phyloP scores from a whole-genome alignment of 1,140 invertebrate species.

The Danaus melanippus region DNA sequence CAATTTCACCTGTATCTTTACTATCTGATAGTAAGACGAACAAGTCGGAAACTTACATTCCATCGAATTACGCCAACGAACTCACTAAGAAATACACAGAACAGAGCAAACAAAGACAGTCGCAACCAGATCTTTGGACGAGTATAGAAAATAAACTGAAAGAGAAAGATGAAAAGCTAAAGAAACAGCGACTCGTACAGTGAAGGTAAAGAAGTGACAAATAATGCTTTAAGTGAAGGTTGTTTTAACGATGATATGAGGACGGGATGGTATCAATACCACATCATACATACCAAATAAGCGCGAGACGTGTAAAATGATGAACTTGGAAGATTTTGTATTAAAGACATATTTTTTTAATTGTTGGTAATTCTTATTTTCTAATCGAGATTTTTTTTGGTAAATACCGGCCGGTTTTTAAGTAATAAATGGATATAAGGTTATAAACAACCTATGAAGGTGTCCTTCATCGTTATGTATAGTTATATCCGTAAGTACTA shows the following conservation, averaged over 20 bases:
- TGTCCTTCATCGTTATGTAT: too few species aligned
- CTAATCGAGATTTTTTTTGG: too few species aligned
- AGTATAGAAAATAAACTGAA: slow-evolving; percentile 28
- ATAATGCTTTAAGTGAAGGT: not conserved
- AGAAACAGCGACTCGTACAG: slow-evolving; percentile 1
- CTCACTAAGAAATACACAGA: slow-evolving; percentile 32
- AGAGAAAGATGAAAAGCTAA: slow-evolving; percentile 25
- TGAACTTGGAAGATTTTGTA: slow-evolving; percentile 3
- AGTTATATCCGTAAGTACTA: too few species aligned
- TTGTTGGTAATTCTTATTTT: too few species aligned
- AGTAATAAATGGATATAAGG: too few species aligned
- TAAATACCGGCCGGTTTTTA: too few species aligned
- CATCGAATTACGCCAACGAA: slow-evolving; percentile 35
- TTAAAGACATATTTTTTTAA: too few species aligned
- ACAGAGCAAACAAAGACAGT: slow-evolving; percentile 17
- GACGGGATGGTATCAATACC: not conserved
- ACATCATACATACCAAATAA: slow-evolving; percentile 1
- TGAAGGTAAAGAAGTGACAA: not conserved
- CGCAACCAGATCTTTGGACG: slow-evolving; percentile 24
- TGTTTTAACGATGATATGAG: not conserved
- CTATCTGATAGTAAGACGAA: slow-evolving; percentile 6
- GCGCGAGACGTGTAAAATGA: slow-evolving; percentile 10
- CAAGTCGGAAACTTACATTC: slow-evolving; percentile 15
- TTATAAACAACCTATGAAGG: too few species aligned
- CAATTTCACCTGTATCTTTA: slow-evolving; percentile 14